phyloP scores from a whole-genome alignment of 1,140 invertebrate species.

The Aphidius ervi region DNA sequence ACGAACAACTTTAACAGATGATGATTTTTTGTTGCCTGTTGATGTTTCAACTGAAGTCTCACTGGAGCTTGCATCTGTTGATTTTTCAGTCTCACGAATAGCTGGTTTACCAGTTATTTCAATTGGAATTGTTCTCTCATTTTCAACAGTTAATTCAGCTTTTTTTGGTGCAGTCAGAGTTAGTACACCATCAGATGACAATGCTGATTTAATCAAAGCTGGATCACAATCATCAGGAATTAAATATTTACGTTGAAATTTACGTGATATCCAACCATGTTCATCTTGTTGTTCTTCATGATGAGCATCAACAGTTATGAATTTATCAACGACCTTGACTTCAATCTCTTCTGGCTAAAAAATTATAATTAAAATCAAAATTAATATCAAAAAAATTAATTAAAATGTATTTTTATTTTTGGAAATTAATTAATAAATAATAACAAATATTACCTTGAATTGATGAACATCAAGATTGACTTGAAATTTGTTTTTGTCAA shows the following conservation, averaged over 20 bases:
- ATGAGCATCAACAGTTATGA: slow-evolving; percentile 63
- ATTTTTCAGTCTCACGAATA: slow-evolving; percentile 26
- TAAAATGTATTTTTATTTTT: no score
- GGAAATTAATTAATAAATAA: neutral
- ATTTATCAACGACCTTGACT: slow-evolving; percentile 73
- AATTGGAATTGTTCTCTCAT: slow-evolving; percentile 33
- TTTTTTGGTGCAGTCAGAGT: slow-evolving; percentile 57
- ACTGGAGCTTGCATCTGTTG: neutral
- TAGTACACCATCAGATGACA: slow-evolving; percentile 65
- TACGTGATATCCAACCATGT: slow-evolving; percentile 59
- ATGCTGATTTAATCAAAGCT: slow-evolving; percentile 56
- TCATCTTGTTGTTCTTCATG: slow-evolving; percentile 60
- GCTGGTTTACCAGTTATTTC: slow-evolving; percentile 30
- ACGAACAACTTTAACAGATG: no score
- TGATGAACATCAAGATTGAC: slow-evolving; percentile 32
- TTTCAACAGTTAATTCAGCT: slow-evolving; percentile 38
- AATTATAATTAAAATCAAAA: no score
- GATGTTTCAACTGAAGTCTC: slow-evolving; percentile 13
- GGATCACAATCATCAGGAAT: slow-evolving; percentile 62
- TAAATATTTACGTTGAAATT: slow-evolving; percentile 63
- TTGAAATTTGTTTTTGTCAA: slow-evolving; percentile 54
- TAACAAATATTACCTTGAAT: neutral
- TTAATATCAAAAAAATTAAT: no score
- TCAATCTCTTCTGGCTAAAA: slow-evolving; percentile 70
- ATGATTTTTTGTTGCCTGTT: no score